A percentile compares a stretch with the other conserved stretches of the same genome.
These are phyloP conservation scores for Eulemur albifrons DNA, from an alignment of 2,797 vertebrate genomes.

Conservation along the genomic window DNA sequence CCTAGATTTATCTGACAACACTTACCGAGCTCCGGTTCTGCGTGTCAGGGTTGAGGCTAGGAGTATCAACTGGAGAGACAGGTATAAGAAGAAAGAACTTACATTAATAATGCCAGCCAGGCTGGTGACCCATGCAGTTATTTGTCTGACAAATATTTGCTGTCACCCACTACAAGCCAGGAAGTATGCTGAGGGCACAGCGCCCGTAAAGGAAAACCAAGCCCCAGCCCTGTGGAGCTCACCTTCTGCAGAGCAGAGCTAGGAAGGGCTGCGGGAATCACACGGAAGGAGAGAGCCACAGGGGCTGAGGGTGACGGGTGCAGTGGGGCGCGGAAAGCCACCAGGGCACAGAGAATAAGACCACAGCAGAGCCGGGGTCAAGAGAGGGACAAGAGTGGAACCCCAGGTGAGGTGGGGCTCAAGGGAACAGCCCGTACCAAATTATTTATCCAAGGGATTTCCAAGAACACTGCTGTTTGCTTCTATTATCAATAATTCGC, in stretches of 20 bases:
- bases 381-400: not conserved
- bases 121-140: not conserved
- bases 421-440: not conserved
- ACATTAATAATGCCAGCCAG: not conserved
- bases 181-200: not conserved
- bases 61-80: not conserved
- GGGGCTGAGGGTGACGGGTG: not conserved
- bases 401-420: not conserved
- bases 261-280: not conserved
- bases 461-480: conserved; percentile 48
- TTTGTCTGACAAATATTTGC: not conserved
- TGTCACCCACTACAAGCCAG: not conserved
- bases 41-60: not conserved
- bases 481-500: conserved; percentile 6
- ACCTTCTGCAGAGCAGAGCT: not conserved
- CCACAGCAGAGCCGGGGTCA: not conserved
- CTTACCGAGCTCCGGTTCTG: not conserved
- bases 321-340: not conserved
- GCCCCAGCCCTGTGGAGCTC: not conserved
- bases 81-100: not conserved
- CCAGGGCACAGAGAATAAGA: not conserved
- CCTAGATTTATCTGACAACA: not conserved
- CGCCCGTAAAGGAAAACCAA: not conserved
- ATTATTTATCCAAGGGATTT: conserved; percentile 49
- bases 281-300: not conserved